phyloP scores from a whole-genome alignment of 2,797 vertebrate genomes.

The Muraenolepis orangiensis region DNA sequence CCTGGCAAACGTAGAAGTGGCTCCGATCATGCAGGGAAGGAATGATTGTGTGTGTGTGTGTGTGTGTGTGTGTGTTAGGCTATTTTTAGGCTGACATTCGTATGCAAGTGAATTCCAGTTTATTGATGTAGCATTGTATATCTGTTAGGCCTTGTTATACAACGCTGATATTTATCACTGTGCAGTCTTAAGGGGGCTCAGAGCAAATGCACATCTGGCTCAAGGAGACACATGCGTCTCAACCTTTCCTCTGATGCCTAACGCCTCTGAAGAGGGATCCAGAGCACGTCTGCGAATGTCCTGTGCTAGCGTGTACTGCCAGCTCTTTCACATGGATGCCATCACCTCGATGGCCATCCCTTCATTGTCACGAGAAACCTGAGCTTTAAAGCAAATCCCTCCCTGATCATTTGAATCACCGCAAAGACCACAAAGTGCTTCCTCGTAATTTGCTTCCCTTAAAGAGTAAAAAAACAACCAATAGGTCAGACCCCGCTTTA shows the following conservation, averaged over 20 bases:
- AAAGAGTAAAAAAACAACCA: background rate
- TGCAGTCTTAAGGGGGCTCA: too few relatives aligned
- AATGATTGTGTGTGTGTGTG: too few relatives aligned
- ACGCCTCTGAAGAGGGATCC: background rate
- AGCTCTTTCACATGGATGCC: background rate
- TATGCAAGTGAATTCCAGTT: background rate
- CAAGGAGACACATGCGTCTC: background rate
- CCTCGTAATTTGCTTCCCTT: background rate
- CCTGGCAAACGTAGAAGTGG: background rate
- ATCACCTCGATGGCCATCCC: background rate
- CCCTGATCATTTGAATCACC: background rate
- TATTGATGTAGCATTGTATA: too few relatives aligned
- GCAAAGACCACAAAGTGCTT: background rate
- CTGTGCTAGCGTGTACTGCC: background rate
- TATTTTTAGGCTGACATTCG: background rate
- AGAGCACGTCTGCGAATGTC: background rate
- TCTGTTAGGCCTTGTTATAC: too few relatives aligned
- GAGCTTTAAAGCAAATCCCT: background rate
- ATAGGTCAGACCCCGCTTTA: background rate
- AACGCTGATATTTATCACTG: too few relatives aligned
- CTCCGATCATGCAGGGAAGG: background rate
- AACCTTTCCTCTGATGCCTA: background rate
- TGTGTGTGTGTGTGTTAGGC: too few relatives aligned
- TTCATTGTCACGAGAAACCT: background rate
- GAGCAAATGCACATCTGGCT: too few relatives aligned